Evolutionary conservation across 2,888 invertebrate species (phyloP).

Genomic region (Macrophya annulata): DNA sequence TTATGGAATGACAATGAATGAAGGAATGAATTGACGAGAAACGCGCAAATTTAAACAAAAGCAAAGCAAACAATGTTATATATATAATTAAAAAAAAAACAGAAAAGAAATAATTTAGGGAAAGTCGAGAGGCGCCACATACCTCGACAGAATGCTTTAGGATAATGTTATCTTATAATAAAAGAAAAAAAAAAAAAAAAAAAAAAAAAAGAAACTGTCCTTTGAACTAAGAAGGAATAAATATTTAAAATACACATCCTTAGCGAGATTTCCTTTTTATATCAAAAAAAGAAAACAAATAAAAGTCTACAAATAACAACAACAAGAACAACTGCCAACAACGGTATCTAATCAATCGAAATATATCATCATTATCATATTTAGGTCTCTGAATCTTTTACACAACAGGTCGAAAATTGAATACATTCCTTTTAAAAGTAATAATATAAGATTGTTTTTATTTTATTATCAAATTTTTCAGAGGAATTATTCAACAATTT

Average conservation of each 20-base stretch:
- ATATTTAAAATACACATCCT: constrained; percentile 78
- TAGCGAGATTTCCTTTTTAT: not conserved
- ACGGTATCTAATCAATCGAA: not conserved
- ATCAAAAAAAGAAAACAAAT: not conserved
- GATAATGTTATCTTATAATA: constrained; percentile 78
- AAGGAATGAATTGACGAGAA: not conserved
- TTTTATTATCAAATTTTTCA: not conserved
- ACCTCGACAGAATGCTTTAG: constrained; percentile 78
- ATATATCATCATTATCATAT: not conserved
- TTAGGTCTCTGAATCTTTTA: not conserved
- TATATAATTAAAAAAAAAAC: constrained; percentile 60
- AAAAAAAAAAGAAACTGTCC: constrained; percentile 76
- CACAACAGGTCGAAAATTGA: too few species aligned
- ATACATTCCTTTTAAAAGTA: not conserved
- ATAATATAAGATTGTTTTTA: not conserved
- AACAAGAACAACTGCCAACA: not conserved
- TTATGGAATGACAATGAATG: constrained; percentile 10
- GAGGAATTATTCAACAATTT: not conserved
- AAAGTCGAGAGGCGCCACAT: constrained; percentile 75
- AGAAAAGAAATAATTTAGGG: constrained; percentile 75
- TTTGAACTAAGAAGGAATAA: constrained; percentile 78
- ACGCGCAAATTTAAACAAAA: not conserved
- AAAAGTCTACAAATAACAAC: not conserved
- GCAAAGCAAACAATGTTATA: constrained; percentile 75
- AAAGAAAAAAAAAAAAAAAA: constrained; percentile 75